Evolutionary conservation across 2,797 vertebrate species (phyloP).

Genomic region (Ctenosaura bakeri): DNA sequence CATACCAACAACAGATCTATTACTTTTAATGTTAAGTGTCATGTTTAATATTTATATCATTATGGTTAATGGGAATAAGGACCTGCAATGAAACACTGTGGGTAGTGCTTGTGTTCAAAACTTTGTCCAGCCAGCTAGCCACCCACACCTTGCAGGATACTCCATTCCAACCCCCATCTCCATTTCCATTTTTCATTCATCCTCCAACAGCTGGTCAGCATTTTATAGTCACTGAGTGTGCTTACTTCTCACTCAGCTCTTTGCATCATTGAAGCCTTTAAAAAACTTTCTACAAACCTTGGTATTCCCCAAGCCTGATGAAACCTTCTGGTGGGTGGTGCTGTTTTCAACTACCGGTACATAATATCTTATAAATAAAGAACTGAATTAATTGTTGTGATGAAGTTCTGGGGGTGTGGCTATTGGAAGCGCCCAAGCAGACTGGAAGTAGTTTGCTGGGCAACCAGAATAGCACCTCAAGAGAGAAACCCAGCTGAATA

Average conservation of each 20-base stretch:
- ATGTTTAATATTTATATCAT: background rate
- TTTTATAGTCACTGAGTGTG: background rate
- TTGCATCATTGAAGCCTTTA: too few species aligned
- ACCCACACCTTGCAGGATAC: background rate
- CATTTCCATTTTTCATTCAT: background rate
- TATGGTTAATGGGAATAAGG: background rate
- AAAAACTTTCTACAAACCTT: background rate
- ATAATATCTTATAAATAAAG: background rate
- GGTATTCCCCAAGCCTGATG: background rate
- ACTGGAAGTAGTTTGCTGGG: too few species aligned
- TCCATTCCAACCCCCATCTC: too few species aligned
- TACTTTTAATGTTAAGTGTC: background rate
- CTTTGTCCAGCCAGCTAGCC: background rate
- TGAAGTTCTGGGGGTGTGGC: too few species aligned
- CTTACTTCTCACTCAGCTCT: too few species aligned
- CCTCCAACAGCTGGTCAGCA: background rate
- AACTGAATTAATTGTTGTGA: background rate
- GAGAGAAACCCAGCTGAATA: too few species aligned
- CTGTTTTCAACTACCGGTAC: background rate
- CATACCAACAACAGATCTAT: too few species aligned
- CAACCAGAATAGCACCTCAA: too few species aligned
- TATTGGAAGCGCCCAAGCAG: too few species aligned
- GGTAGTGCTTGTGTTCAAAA: background rate
- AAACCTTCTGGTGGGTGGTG: background rate
- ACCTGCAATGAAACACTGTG: constrained; percentile 27